Evolutionary conservation across 2,888 invertebrate species (phyloP).

Genomic region (Achlya flavicornis): DNA sequence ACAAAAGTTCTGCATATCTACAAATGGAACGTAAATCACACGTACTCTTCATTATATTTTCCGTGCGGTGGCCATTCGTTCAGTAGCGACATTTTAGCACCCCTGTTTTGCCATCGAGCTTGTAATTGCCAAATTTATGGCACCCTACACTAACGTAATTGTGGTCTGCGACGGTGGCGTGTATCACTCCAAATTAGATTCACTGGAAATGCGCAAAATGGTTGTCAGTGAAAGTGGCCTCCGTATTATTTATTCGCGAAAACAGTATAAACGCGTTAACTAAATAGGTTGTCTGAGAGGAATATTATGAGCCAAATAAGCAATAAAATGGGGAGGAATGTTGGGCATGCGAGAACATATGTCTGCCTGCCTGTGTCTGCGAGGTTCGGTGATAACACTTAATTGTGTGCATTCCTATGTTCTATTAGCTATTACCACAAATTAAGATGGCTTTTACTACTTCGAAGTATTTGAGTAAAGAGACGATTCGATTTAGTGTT

Average conservation of each 20-base stretch:
- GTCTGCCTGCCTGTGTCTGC: not conserved
- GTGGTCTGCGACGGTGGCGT: conserved; percentile 70
- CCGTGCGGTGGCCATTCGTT: not conserved
- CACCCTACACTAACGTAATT: conserved; percentile 78
- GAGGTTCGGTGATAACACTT: not conserved
- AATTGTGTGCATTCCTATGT: not conserved
- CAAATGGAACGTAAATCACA: not conserved
- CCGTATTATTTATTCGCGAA: conserved; percentile 48
- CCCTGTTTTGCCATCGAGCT: conserved; percentile 64
- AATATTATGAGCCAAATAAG: conserved; percentile 4
- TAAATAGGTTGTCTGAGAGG: conserved; percentile 3
- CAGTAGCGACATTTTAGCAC: conserved; percentile 59
- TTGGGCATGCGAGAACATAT: not conserved
- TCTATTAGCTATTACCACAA: not conserved
- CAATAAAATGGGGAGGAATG: not conserved
- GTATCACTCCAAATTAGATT: conserved; percentile 82
- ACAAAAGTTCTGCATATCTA: not conserved
- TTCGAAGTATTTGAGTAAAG: not conserved
- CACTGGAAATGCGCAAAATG: conserved; percentile 56
- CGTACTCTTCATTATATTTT: conserved; percentile 6
- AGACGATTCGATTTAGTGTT: not conserved
- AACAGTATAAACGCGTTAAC: conserved; percentile 30
- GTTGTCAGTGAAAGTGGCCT: conserved; percentile 59
- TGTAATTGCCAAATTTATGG: conserved; percentile 82
- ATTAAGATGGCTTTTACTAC: not conserved